A percentile compares a stretch with the other conserved stretches of the same genome.
Conservation (phyloP, 2,797 vertebrate genomes). For the Catamblyrhynchus diadema region DNA sequence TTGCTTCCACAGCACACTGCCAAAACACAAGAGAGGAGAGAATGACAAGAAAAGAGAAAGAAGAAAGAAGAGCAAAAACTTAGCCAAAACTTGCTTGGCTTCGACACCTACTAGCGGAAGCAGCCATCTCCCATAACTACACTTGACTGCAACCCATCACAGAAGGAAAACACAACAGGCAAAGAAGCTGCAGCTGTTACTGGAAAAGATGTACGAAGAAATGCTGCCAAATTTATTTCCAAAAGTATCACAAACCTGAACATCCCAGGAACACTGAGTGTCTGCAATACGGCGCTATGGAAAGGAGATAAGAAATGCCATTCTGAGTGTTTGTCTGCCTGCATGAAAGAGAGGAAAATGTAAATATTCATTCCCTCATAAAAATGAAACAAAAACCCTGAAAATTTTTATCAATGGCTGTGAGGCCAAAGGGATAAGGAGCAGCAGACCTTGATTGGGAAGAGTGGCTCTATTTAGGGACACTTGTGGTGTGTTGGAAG, state of each 20-base stretch:
- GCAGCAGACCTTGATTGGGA: background rate
- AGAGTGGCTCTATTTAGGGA: background rate
- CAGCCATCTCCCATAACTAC: slow-evolving; percentile 36
- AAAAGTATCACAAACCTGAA: slow-evolving; percentile 54
- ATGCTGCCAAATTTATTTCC: slow-evolving; percentile 56
- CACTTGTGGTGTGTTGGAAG: background rate
- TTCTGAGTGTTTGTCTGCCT: background rate
- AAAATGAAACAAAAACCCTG: background rate
- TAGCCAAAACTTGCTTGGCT: slow-evolving; percentile 50
- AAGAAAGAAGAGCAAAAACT: slow-evolving; percentile 11
- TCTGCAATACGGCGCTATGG: background rate
- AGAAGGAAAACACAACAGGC: slow-evolving; percentile 66
- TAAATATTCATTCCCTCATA: background rate
- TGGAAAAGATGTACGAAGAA: slow-evolving; percentile 14
- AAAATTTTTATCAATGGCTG: background rate
- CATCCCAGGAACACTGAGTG: slow-evolving; percentile 13
- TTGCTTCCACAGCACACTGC: background rate
- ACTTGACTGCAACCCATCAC: slow-evolving; percentile 50
- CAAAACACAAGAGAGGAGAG: background rate
- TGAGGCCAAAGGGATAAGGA: background rate
- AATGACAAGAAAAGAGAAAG: background rate
- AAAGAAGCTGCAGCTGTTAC: slow-evolving; percentile 57
- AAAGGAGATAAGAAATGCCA: slow-evolving; percentile 16
- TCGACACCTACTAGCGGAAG: background rate
- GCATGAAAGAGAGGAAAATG: background rate